Base-by-base conservation (phyloP, 2,113 vertebrate species). In the Synodontis membranacea region DNA sequence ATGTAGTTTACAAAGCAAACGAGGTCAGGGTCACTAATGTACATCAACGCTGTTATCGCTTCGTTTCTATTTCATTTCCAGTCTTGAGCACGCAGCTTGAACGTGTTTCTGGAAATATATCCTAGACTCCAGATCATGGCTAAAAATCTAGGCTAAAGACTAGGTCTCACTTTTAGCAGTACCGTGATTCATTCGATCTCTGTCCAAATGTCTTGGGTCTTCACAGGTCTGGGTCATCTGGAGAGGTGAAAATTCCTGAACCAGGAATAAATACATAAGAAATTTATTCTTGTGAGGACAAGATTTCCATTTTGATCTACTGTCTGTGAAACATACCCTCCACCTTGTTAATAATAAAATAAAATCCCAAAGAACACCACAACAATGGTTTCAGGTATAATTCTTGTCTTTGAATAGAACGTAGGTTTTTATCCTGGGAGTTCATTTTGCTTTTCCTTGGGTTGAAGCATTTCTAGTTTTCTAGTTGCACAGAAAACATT, bases 171-270 rank as follows among this genome's bases (percentile, higher is more conserved):
- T 74, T 64, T n/a, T 54, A 14, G 28, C 4, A 37, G 21, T 25
- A 25, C 3, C 42, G 17, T 10, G 74, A 23, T 84, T 86, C 3
- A 21, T 25, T 66, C 25, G 10, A 84, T 83, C 85, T 78, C 28
- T 72, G 58, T 85, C 64, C 84, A 50, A 64, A 28, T 44, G 60
- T n/a, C n/a, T 60, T 17, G 84, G 8, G 17, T 62, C 60, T 28
- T 87, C 39, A 70, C 88, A 87, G 28, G 37, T 31, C 23, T 84
- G 81, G 14, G 85, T 50, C 46, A 54, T 34, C 42, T 60, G 78
- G 56, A 83, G 84, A 62, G 37, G 64, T 31, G 74, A 60, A 83
- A 64, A 68, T 83, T 83, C 31, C 86, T 87, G 31, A 19, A 85
- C 46, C 9, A 31, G 31, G 6, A 64, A 75, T 14, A 31, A 81